Evolutionary conservation across 1,140 invertebrate genomes (phyloP).

Genomic region (Atopsyche davidsoni): DNA sequence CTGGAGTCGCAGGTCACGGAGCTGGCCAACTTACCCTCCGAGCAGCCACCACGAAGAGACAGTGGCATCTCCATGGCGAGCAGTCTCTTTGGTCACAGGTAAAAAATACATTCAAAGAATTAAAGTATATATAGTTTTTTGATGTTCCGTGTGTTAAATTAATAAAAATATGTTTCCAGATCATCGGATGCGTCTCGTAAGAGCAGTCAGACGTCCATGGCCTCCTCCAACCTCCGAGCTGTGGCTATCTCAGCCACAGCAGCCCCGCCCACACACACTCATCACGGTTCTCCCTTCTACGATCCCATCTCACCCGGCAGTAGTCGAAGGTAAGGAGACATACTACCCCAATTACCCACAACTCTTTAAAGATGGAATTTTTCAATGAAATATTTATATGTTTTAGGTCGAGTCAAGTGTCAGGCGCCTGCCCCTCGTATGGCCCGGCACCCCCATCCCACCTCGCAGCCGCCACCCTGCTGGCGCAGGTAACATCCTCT

Average conservation of each 20-base stretch:
- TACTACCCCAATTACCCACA: neutral
- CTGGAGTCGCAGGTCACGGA: slow-evolving; percentile 35
- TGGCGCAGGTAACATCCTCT: slow-evolving; percentile 22
- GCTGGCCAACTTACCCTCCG: slow-evolving; percentile 35
- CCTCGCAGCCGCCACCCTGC: slow-evolving; percentile 45
- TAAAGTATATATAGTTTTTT: slow-evolving; percentile 6
- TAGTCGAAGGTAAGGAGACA: slow-evolving; percentile 58
- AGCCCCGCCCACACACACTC: slow-evolving; percentile 34
- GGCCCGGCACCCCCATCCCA: slow-evolving; percentile 49
- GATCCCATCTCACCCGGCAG: slow-evolving; percentile 87
- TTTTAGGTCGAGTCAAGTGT: slow-evolving; percentile 60
- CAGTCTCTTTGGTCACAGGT: slow-evolving; percentile 46
- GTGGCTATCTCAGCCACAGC: slow-evolving; percentile 33
- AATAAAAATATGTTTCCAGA: slow-evolving; percentile 29
- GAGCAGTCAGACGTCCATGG: slow-evolving; percentile 73
- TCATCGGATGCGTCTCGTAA: slow-evolving; percentile 55
- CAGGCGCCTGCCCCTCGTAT: slow-evolving; percentile 40
- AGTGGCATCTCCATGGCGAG: slow-evolving; percentile 47
- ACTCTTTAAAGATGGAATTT: neutral
- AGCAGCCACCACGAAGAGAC: slow-evolving; percentile 39
- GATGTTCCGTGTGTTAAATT: neutral
- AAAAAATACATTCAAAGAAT: slow-evolving; percentile 14
- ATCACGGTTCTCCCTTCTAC: slow-evolving; percentile 56
- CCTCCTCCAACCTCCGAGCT: slow-evolving; percentile 30
- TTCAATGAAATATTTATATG: slow-evolving; percentile 1